Evolutionary conservation across 2,888 invertebrate species (phyloP).

Genomic region (Caenorhabditis sulstoni): DNA sequence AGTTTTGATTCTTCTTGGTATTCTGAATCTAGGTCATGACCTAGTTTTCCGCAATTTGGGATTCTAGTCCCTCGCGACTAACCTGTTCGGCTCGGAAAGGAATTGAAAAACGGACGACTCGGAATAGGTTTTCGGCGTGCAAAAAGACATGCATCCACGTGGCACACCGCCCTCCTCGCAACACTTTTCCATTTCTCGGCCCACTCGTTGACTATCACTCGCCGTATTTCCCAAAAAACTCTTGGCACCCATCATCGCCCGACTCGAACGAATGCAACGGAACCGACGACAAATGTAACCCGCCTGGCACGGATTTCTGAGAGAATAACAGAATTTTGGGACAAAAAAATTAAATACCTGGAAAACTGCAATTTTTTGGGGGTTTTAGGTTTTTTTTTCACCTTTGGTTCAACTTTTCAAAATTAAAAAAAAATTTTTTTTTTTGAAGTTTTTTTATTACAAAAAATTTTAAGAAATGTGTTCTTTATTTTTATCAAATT

Average conservation of each 20-base stretch:
- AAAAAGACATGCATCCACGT: constrained; percentile 27
- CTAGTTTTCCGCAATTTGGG: too few species aligned
- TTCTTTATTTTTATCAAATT: background rate
- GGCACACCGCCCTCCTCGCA: background rate
- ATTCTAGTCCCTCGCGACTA: too few species aligned
- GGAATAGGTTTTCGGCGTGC: constrained; percentile 21
- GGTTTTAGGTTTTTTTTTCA: too few species aligned
- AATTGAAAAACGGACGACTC: constrained; percentile 32
- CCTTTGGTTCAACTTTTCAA: too few species aligned
- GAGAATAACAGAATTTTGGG: too few species aligned
- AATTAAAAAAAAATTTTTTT: constrained; percentile 1
- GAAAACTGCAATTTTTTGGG: too few species aligned
- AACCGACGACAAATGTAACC: constrained; percentile 39
- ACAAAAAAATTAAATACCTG: too few species aligned
- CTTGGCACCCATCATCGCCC: background rate
- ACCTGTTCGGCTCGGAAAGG: constrained; percentile 23
- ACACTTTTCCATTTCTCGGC: constrained; percentile 21
- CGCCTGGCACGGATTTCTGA: constrained; percentile 34
- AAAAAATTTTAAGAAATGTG: background rate
- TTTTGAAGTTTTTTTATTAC: background rate
- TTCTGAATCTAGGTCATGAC: too few species aligned
- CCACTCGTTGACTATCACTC: background rate
- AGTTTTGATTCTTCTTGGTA: too few species aligned
- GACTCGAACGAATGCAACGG: constrained; percentile 27
- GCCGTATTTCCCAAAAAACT: background rate